phyloP scores from a whole-genome alignment of 2,888 invertebrate genomes.

The Apeira syringaria region DNA sequence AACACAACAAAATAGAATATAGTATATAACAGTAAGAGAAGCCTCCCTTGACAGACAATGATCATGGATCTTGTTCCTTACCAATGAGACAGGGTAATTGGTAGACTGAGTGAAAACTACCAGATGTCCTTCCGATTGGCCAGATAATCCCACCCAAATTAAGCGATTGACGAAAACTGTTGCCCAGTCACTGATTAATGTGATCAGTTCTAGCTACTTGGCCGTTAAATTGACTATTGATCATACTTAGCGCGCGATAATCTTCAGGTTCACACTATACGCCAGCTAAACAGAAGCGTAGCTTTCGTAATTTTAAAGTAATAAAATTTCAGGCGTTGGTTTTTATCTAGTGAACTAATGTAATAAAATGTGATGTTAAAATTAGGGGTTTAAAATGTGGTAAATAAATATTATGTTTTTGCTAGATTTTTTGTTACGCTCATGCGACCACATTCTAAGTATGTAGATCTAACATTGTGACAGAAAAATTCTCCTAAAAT shows the following conservation, averaged over 20 bases:
- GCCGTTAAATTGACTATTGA: constrained; percentile 76
- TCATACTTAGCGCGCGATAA: constrained; percentile 74
- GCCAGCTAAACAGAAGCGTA: constrained; percentile 4
- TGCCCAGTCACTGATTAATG: constrained; percentile 56
- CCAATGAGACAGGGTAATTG: constrained; percentile 7
- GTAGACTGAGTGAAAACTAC: constrained; percentile 14
- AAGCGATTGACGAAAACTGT: constrained; percentile 48
- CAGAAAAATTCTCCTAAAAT: too few relatives aligned
- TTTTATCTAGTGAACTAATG: too few relatives aligned
- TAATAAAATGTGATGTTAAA: too few relatives aligned
- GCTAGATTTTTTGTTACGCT: too few relatives aligned
- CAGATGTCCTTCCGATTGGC: constrained; percentile 16
- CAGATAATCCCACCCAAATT: constrained; percentile 35
- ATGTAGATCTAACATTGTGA: too few relatives aligned
- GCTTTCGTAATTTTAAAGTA: background rate
- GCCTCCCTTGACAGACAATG: too few relatives aligned
- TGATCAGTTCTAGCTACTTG: constrained; percentile 61
- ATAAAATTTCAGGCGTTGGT: too few relatives aligned
- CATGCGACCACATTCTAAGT: too few relatives aligned
- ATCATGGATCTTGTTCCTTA: background rate
- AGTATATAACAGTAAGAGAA: too few relatives aligned
- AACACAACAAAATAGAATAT: too few relatives aligned
- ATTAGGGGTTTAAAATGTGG: too few relatives aligned
- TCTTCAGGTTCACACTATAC: constrained; percentile 48
- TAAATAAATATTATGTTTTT: too few relatives aligned